phyloP scores from a whole-genome alignment of 2,888 invertebrate genomes.

The Synanthedon vespiformis region DNA sequence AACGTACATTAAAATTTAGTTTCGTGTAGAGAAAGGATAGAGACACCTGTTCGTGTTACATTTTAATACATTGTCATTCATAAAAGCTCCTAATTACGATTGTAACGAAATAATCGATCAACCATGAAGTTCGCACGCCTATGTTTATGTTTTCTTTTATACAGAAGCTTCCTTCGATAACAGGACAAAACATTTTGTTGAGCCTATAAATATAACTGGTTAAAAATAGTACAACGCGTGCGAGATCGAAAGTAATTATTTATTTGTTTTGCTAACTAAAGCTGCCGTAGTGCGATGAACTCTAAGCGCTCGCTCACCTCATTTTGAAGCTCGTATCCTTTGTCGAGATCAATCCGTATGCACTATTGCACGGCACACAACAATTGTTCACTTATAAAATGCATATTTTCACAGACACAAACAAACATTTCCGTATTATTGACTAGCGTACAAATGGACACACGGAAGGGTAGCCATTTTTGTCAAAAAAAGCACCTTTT shows the following conservation, averaged over 20 bases:
- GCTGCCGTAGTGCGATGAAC: slow-evolving; percentile 50
- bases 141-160: slow-evolving; percentile 49
- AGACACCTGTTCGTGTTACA: slow-evolving; percentile 18
- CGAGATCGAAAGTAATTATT: slow-evolving; percentile 45
- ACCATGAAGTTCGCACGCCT: slow-evolving; percentile 32
- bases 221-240: slow-evolving; percentile 52
- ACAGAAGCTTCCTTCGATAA: slow-evolving; percentile 18
- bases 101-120: slow-evolving; percentile 56
- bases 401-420: slow-evolving; percentile 59
- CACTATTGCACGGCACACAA: slow-evolving; percentile 64
- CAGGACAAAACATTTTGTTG: slow-evolving; percentile 29
- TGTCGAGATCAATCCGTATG: slow-evolving; percentile 61
- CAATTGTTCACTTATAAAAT: slow-evolving; percentile 64
- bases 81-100: slow-evolving; percentile 46
- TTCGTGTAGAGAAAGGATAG: neutral
- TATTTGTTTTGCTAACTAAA: slow-evolving; percentile 65
- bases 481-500: slow-evolving; percentile 52
- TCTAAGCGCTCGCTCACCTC: slow-evolving; percentile 58
- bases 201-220: slow-evolving; percentile 37
- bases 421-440: slow-evolving; percentile 47
- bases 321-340: slow-evolving; percentile 61
- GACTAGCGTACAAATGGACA: slow-evolving; percentile 40
- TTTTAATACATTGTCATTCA: slow-evolving; percentile 49
- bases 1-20: neutral
- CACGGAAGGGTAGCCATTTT: slow-evolving; percentile 60